Evolutionary conservation across 2,113 vertebrate genomes (phyloP), one percentile per base, ranked within the genome.

Genomic region (Alethe diademata): DNA sequence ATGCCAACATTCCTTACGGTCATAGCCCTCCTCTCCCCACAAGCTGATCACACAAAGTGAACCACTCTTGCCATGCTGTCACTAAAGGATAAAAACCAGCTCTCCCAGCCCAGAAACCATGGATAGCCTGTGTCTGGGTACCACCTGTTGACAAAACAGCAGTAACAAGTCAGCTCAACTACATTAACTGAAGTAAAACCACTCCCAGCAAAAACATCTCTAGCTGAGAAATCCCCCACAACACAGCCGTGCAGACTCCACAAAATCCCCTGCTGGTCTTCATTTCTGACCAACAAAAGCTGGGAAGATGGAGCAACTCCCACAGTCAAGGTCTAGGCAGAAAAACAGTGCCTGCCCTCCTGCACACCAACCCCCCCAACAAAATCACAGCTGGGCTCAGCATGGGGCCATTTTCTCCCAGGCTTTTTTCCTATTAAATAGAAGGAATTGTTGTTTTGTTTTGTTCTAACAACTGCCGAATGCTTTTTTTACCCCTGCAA

Each of bases 321-420:
- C 40, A 65, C 28, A 8, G 69, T 12, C 4, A 5, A 70, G 65
- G 31, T 45, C 61, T 60, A 6, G 1, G 29, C 26, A 92, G 83
- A 75, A 92, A 82, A 79, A 51, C 40, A 78, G 8, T 16, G 58
- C 19, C 28, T 67, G 15, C 11, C 25, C 35, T 26, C 5, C 5
- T 12, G 0, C 4, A 3, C 23, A 56, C 40, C 40, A 35, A 35
- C 17, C 9, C 13, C 3, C 0, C 33, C 40, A 53, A 57, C 48
- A 74, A 57, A 78, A 78, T n/a, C 88, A 93, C 67, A 90, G 72
- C 71, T 84, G 48, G 31, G 28, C 65, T 92, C 79, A 56, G 79
- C 2, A 3, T 35, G 67, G 12, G 47, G 36, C 35, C 45, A 36
- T 93, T 91, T 94, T 78, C 65, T 71, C 61, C 36, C 1, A 1